Base-by-base conservation (phyloP, 2,888 invertebrate genomes). In the Drosophila diplacantha region DNA sequence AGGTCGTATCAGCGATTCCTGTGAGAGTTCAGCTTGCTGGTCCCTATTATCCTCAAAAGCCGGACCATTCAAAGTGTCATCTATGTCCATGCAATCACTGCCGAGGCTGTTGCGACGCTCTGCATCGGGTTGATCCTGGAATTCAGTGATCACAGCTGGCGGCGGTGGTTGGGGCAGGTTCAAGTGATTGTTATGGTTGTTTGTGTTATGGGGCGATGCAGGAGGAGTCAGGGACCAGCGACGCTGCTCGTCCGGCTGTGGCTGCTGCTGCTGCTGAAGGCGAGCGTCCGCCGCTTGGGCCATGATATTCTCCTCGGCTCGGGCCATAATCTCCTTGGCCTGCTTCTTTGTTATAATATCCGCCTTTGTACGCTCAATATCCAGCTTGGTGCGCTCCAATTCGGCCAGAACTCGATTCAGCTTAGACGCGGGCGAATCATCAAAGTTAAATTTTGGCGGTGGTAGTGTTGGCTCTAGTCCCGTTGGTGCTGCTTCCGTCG, bases 201-300 rank as follows among this genome's bases (percentile, higher is more conserved):
- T 24, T 5, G n/a, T 24, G 7, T 71, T 81, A 34, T 81, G 68
- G 1, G 85, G 85, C 5, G 86, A 86, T 6, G 85, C 85, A 5
- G 86, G 86, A 2, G 86, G 86, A 14, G 86, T 86, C 22, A 86
- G 74, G 3, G 86, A 84, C 86, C 86, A 86, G 31, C 80, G 81
- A 9, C 75, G 82, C 22, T 83, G 75, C 39, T 72, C 56, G 9
- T 76, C 73, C 31, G 38, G 49, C 29, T 37, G 54, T 24, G 49
- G 29, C 29, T 44, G 43, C 18, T 41, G n/a, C 22, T 34, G 54
- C 22, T 56, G 44, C 11, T 52, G 57, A 22, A 65, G 55, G 22
- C 11, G 58, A 44, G n/a, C 37, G 18, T 57, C 43, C n/a, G n/a
- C 56, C 35, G 20, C 41, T 16, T 34, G 39, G 9, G 31, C 51